Evolutionary conservation across 37 sponge, comb jelly and placozoan species (phyloP).

Genomic region (Chondrilla cf. caribensis): DNA sequence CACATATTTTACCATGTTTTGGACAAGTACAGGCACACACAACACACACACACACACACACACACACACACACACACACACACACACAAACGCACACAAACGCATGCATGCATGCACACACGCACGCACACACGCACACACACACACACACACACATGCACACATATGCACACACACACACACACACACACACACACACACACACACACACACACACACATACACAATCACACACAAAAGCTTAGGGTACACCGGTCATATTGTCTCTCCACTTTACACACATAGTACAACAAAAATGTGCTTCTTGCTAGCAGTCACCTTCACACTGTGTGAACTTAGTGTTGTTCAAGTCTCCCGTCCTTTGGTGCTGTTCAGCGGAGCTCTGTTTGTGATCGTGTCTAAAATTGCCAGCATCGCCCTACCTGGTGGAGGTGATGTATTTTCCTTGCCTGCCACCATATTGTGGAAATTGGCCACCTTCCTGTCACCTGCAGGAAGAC

Average conservation of each 20-base stretch:
- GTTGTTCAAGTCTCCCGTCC: background rate
- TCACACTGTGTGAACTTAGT: background rate
- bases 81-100: background rate
- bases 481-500: background rate
- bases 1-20: background rate
- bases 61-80: background rate
- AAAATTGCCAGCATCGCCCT: background rate
- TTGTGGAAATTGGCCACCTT: background rate
- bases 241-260: too few relatives aligned
- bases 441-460: background rate
- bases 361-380: background rate
- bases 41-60: conserved; percentile 19
- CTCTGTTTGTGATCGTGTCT: background rate
- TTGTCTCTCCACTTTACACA: background rate
- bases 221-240: too few relatives aligned
- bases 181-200: background rate
- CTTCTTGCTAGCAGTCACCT: background rate
- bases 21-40: too few relatives aligned
- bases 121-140: conserved; percentile 19
- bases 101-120: background rate
- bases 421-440: background rate
- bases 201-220: too few relatives aligned
- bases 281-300: conserved; percentile 2
- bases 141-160: conserved; percentile 13
- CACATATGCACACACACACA: conserved; percentile 5